phyloP scores from a whole-genome alignment of 23 tunicate genomes.

The Botrylloides violaceus region DNA sequence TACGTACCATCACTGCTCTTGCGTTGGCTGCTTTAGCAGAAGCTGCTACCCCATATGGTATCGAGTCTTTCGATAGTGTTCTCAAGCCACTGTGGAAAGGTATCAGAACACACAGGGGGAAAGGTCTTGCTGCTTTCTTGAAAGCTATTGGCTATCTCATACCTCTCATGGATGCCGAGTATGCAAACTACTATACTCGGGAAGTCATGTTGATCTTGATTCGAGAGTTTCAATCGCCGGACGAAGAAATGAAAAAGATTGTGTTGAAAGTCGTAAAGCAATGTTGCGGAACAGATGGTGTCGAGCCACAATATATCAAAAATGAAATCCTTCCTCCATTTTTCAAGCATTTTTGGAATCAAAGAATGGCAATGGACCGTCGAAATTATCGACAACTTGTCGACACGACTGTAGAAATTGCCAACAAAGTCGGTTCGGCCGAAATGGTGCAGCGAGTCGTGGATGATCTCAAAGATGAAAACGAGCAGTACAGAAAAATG shows the following conservation, averaged over 20 bases:
- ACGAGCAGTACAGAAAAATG: conserved; percentile 99
- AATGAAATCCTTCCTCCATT: conserved; percentile 92
- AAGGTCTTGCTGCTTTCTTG: conserved; percentile 95
- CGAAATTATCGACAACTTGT: conserved; percentile 95
- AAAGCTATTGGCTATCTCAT: conserved; percentile 97
- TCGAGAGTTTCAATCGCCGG: conserved; percentile 98
- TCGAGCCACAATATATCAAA: conserved; percentile 94
- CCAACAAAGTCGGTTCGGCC: conserved; percentile 96
- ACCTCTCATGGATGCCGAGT: conserved; percentile 99
- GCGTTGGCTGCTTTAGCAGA: conserved; percentile 99
- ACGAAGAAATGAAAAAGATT: conserved; percentile 99
- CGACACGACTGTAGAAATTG: conserved; percentile 98
- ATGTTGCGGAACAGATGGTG: conserved; percentile 99
- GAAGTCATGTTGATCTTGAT: conserved; percentile 99
- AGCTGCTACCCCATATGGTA: conserved; percentile 98
- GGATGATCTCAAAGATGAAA: conserved; percentile 97
- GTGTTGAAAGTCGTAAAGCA: conserved; percentile 99
- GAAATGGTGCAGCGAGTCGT: conserved; percentile 82
- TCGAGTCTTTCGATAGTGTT: conserved; percentile 94
- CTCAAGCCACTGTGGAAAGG: conserved; percentile 99
- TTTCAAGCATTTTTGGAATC: conserved; percentile 98
- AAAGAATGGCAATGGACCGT: conserved; percentile 97
- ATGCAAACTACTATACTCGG: conserved; percentile 97
- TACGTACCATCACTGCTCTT: conserved; percentile 96
- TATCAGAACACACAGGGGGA: conserved; percentile 97